These are phyloP conservation scores for Cheirogaleus medius DNA, from an alignment of 2,113 vertebrate species.

Conservation along the genomic window DNA sequence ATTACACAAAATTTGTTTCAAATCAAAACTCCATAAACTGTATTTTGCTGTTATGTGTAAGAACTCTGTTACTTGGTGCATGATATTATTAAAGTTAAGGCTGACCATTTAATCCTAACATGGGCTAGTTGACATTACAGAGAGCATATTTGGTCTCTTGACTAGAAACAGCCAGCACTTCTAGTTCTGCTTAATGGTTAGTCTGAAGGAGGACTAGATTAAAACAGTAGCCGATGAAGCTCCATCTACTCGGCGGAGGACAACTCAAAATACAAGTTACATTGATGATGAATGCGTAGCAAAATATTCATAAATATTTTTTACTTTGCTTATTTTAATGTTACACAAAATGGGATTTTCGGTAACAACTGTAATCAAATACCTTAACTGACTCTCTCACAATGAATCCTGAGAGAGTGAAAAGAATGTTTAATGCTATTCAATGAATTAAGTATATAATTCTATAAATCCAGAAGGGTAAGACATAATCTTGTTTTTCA, in stretches of 20 bases:
- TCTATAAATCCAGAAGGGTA: not conserved
- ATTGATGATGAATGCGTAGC: not conserved
- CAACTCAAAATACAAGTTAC: not conserved
- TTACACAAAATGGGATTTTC: not conserved
- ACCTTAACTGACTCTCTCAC: not conserved
- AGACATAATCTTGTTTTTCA: not conserved
- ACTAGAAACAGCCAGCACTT: not conserved
- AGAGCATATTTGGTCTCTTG: not conserved
- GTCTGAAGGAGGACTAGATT: not conserved
- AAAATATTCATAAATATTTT: slow-evolving; percentile 23
- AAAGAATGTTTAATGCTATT: not conserved
- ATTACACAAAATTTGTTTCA: not conserved
- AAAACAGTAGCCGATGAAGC: not conserved
- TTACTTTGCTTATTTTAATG: not conserved
- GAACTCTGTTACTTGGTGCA: not conserved
- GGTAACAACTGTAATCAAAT: not conserved
- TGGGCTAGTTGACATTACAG: not conserved
- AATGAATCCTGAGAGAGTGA: not conserved
- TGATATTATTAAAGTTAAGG: not conserved
- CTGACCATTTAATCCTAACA: not conserved
- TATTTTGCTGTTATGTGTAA: not conserved
- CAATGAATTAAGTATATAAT: not conserved
- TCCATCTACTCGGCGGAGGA: not conserved
- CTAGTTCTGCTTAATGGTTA: not conserved
- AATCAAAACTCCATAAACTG: not conserved